Base-by-base conservation (phyloP, 2,888 invertebrate species). In the Saturnia pavonia region DNA sequence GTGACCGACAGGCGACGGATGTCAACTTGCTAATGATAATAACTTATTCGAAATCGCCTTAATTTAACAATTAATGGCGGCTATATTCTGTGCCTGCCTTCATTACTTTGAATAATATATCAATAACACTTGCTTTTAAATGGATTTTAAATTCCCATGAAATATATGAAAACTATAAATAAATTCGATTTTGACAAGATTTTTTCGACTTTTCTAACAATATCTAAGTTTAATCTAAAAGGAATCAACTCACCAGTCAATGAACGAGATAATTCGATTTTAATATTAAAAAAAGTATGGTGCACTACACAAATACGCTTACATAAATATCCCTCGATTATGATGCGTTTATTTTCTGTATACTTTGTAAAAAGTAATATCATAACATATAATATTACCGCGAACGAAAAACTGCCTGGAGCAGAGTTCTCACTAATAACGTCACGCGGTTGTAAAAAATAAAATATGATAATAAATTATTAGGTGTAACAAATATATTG, bases 401-500 rank as follows among this genome's bases (percentile, higher is more conserved):
- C 66, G n/a, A 65, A 34, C 65, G 51, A 51, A 40, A 70, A 48
- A 42, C 70, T 70, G 70, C 70, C 70, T 67, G 70, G 70, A 34
- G 70, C 70, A 70, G 70, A 65, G 19, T 63, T n/a, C 7, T 25
- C 11, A 2, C 14, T 9, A 25, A 1, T 65, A 65, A 34, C n/a
- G 27, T 19, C 1, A 22, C 65, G 65, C 65, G 65, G 40, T 40
- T 65, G 1, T 65, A 40, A 7, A 65, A 27, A 34, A 34, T 12
- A 63, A 34, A 63, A 27, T 34, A 51, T 60, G 34, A 63, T 19
- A 63, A 34, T 63, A 63, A 54, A 54, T 60, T 60, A 60, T 40
- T 65, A 65, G 65, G 1, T 65, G 19, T 65, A 40, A 40, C 16
- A n/a, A 65, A 65, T 65, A 40, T n/a, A 40, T 65, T n/a, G 65